phyloP scores from a whole-genome alignment of 2,797 vertebrate genomes.

The Chrysocyon brachyurus region DNA sequence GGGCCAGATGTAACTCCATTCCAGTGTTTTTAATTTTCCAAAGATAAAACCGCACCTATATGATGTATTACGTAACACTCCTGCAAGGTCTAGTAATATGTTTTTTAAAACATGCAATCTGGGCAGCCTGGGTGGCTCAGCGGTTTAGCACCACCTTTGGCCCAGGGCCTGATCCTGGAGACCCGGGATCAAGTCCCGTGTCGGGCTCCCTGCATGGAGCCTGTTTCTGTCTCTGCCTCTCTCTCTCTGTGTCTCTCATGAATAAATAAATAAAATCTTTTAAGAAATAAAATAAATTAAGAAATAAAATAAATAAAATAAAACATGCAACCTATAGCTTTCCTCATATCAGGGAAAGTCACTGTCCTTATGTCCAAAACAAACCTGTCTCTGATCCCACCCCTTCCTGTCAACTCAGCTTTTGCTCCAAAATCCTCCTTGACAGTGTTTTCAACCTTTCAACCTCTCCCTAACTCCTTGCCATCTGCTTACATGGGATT shows the following conservation, averaged over 20 bases:
- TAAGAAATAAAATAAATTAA: too few species aligned
- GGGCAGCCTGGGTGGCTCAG: too few species aligned
- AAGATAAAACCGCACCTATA: neutral
- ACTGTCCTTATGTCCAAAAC: neutral
- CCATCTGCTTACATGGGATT: neutral
- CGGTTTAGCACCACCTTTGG: too few species aligned
- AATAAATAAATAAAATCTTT: too few species aligned
- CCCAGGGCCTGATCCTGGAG: too few species aligned
- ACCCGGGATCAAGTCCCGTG: too few species aligned
- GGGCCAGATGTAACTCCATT: neutral
- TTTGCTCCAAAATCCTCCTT: neutral
- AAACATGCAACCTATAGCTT: neutral
- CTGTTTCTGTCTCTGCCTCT: too few species aligned
- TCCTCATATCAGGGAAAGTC: neutral
- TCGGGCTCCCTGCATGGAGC: too few species aligned
- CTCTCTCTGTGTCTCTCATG: too few species aligned
- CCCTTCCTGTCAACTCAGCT: neutral
- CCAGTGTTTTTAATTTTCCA: neutral
- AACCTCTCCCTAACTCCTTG: neutral
- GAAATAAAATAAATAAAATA: too few species aligned
- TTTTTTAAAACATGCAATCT: neutral
- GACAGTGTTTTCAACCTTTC: neutral
- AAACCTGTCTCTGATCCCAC: neutral
- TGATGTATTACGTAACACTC: neutral
- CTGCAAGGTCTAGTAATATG: neutral